Evolutionary conservation across 2,888 invertebrate species (phyloP).

Genomic region (Drosophila pegasa): DNA sequence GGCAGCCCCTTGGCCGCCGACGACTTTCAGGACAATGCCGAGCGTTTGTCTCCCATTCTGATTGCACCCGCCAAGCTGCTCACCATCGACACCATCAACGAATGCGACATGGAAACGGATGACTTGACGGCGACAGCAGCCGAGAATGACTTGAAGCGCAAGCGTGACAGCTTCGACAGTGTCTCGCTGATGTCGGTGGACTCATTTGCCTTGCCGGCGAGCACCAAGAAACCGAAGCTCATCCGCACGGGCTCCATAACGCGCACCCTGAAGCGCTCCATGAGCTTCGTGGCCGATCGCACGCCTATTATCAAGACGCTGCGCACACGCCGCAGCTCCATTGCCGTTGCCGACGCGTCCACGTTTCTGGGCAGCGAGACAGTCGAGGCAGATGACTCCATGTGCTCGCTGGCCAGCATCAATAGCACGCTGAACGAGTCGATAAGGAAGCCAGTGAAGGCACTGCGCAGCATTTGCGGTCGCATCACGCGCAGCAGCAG

Average conservation of each 20-base stretch:
- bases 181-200: conserved; percentile 84
- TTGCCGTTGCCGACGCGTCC: conserved; percentile 67
- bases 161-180: conserved; percentile 84
- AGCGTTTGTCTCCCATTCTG: conserved; percentile 83
- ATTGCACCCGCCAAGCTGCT: conserved; percentile 44
- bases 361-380: conserved; percentile 56
- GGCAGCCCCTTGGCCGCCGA: conserved; percentile 26
- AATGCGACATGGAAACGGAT: conserved; percentile 67
- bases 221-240: conserved; percentile 84
- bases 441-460: conserved; percentile 83
- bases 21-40: conserved; percentile 69
- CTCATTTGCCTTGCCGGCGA: conserved; percentile 81
- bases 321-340: conserved; percentile 77
- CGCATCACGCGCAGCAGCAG: conserved; percentile 81
- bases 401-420: conserved; percentile 82
- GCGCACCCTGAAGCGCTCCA: conserved; percentile 83
- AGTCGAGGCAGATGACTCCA: conserved; percentile 73
- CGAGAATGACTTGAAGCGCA: conserved; percentile 81
- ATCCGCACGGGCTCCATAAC: conserved; percentile 84
- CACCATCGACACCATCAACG: conserved; percentile 61
- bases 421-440: conserved; percentile 83
- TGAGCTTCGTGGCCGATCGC: conserved; percentile 84
- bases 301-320: conserved; percentile 82
- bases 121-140: conserved; percentile 79
- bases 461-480: conserved; percentile 81